These are phyloP conservation scores for Thecocarcelia acutangulata DNA, from an alignment of 2,888 invertebrate species.

Conservation along the genomic window DNA sequence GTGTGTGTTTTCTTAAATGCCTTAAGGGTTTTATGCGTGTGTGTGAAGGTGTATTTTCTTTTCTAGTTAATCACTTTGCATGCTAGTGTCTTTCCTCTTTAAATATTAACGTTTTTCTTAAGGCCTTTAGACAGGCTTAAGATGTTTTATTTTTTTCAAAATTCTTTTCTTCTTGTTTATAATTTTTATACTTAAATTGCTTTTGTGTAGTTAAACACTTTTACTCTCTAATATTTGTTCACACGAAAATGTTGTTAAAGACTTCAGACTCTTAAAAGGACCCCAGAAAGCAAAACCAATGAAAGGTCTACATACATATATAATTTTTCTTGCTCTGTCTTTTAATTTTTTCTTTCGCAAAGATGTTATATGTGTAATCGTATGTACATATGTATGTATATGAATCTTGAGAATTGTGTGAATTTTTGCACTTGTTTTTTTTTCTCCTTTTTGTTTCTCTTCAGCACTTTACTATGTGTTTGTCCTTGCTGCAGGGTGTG, in stretches of 20 bases:
- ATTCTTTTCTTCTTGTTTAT: constrained; percentile 2
- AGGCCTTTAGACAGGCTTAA: background rate
- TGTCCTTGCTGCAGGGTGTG: constrained; percentile 12
- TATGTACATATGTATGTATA: too few species aligned
- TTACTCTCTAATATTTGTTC: constrained; percentile 36
- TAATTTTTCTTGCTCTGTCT: background rate
- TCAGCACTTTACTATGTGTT: background rate
- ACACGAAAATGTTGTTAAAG: constrained; percentile 27
- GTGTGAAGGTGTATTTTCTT: background rate
- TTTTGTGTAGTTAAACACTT: constrained; percentile 58
- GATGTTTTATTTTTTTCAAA: too few species aligned
- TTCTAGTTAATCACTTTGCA: background rate
- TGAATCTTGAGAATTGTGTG: constrained; percentile 62
- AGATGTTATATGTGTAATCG: too few species aligned
- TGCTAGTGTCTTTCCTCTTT: background rate
- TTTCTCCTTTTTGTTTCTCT: background rate
- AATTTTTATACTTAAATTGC: constrained; percentile 44
- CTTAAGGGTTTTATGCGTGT: constrained; percentile 35
- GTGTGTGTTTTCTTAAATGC: constrained; percentile 34
- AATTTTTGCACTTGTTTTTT: constrained; percentile 61
- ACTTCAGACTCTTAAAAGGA: background rate
- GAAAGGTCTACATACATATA: background rate
- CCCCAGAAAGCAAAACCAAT: constrained; percentile 3
- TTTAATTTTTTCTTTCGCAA: constrained; percentile 9
- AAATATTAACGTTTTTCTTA: constrained; percentile 36